Percentiles rank a stretch among this genome's conserved stretches.
phyloP scores from a whole-genome alignment of 1,140 invertebrate species.

The Goniozus legneri region DNA sequence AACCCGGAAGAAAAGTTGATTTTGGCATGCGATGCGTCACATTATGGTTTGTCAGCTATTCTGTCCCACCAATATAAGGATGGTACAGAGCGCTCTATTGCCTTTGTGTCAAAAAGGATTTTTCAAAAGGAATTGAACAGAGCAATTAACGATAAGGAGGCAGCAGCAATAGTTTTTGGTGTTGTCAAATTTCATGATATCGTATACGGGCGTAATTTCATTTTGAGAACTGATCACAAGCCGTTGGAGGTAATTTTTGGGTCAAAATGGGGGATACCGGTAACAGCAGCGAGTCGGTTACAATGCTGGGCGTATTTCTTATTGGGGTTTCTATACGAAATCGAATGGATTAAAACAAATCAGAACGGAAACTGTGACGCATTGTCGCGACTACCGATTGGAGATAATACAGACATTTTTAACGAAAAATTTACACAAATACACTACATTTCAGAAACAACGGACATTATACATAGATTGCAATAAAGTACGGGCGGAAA shows the following conservation, averaged over 20 bases:
- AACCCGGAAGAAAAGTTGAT: constrained; percentile 16
- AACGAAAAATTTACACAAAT: constrained; percentile 1
- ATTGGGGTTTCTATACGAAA: constrained; percentile 35
- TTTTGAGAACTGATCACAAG: constrained; percentile 51
- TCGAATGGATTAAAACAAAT: constrained; percentile 28
- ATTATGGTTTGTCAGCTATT: constrained; percentile 39
- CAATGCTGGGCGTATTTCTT: constrained; percentile 40
- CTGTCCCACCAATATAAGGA: constrained; percentile 40
- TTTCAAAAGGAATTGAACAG: constrained; percentile 40
- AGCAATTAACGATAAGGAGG: constrained; percentile 55
- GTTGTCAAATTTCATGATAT: constrained; percentile 57
- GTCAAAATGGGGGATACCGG: constrained; percentile 28
- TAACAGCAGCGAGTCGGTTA: constrained; percentile 32
- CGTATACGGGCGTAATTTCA: constrained; percentile 54
- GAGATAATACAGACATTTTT: not conserved
- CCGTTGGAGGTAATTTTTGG: constrained; percentile 51
- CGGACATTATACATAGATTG: not conserved
- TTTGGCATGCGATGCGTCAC: constrained; percentile 13
- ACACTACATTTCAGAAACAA: constrained; percentile 2
- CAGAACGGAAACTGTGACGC: constrained; percentile 11
- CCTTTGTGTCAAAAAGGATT: constrained; percentile 47
- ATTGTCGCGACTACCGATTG: constrained; percentile 1
- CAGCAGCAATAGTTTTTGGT: constrained; percentile 53
- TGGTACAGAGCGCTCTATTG: constrained; percentile 40
- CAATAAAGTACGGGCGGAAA: constrained; percentile 3